A percentile compares a stretch with the other conserved stretches of the same genome.
Evolutionary conservation across 1,140 invertebrate species (phyloP).

Genomic region (Parasteatoda tepidariorum): DNA sequence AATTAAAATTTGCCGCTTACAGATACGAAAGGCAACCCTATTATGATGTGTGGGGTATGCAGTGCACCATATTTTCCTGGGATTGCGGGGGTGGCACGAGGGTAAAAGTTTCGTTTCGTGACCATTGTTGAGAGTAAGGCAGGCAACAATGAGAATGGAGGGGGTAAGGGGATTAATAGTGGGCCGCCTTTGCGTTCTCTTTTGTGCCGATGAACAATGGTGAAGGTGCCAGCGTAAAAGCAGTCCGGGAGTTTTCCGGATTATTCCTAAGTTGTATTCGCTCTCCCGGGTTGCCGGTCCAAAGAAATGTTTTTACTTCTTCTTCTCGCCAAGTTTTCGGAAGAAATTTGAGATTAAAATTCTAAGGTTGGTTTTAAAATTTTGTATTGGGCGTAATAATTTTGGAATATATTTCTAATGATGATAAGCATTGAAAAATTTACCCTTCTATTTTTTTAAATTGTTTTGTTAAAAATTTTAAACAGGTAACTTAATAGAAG

Average conservation of each 20-base stretch:
- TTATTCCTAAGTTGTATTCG: constrained; percentile 36
- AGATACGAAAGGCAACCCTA: background rate
- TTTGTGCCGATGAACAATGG: constrained; percentile 39
- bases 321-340: constrained; percentile 5
- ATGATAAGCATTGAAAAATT: too few species aligned
- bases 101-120: constrained; percentile 42
- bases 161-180: constrained; percentile 55
- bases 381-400: too few species aligned
- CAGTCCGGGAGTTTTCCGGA: constrained; percentile 38
- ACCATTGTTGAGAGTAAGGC: constrained; percentile 26
- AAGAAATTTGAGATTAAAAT: background rate
- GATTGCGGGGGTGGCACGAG: background rate
- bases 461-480: too few species aligned
- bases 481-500: too few species aligned
- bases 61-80: background rate
- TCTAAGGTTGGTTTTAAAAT: too few species aligned
- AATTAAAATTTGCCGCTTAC: constrained; percentile 39
- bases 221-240: constrained; percentile 6
- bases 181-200: background rate
- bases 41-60: background rate
- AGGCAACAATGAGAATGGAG: constrained; percentile 37
- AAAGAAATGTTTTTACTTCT: constrained; percentile 22
- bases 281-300: constrained; percentile 11
- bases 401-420: too few species aligned
- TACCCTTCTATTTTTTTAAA: too few species aligned